A percentile compares a stretch with the other conserved stretches of the same genome.
These are phyloP conservation scores for Lagria hirta DNA, from an alignment of 2,888 invertebrate genomes.

Conservation along the genomic window DNA sequence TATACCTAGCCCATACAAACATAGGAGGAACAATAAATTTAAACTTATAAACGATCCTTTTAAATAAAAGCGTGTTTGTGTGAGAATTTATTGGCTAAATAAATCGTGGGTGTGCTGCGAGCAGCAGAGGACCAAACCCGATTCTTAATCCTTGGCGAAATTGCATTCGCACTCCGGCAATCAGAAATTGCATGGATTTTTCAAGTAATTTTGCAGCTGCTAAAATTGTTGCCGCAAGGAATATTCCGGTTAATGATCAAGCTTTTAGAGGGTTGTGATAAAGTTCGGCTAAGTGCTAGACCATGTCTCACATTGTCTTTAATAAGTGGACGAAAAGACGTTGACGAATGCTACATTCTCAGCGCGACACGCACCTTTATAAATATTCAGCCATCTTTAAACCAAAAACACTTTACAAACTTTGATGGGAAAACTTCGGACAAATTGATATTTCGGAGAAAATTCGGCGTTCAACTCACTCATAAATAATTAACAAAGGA, in stretches of 20 bases:
- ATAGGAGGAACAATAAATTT: conserved; percentile 17
- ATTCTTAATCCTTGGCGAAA: conserved; percentile 18
- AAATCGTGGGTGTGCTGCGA: conserved; percentile 31
- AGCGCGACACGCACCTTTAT: conserved; percentile 7
- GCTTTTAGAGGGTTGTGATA: conserved; percentile 18
- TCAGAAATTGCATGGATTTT: conserved; percentile 6
- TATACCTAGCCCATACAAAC: conserved; percentile 14
- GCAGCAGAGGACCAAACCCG: conserved; percentile 14
- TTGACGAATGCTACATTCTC: conserved; percentile 13
- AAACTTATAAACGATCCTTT: conserved; percentile 31
- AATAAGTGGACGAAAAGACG: conserved; percentile 22
- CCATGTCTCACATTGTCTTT: conserved; percentile 33
- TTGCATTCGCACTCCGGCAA: conserved; percentile 6
- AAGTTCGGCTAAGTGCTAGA: conserved; percentile 32
- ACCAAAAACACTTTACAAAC: conserved; percentile 5
- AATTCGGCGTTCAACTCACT: conserved; percentile 1
- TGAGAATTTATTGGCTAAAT: conserved; percentile 33
- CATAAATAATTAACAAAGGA: too few species aligned
- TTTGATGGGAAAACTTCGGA: conserved; percentile 15
- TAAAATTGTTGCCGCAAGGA: conserved; percentile 3
- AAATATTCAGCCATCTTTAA: conserved; percentile 11
- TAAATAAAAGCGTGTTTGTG: conserved; percentile 34
- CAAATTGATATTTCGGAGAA: conserved; percentile 11
- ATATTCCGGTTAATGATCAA: conserved; percentile 7
- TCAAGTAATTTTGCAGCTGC: background rate